Percentiles rank a stretch among this genome's conserved stretches.
Conservation (phyloP, 1,140 invertebrate species). For the Drosophila bipectinata region DNA sequence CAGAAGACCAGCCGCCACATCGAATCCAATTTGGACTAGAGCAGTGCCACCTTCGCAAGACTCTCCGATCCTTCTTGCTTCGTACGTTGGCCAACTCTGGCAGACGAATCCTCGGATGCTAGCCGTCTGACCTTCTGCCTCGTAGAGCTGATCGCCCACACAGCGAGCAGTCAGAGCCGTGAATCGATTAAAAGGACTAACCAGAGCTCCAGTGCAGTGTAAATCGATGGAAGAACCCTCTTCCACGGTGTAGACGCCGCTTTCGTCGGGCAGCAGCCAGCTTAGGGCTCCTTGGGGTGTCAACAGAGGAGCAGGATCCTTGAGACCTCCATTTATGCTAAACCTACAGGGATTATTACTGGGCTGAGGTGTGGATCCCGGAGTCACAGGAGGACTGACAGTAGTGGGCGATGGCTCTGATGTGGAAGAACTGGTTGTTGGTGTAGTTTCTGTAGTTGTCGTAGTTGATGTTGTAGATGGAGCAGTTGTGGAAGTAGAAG, state of each 20-base stretch:
- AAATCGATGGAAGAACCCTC: conserved; percentile 58
- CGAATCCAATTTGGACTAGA: conserved; percentile 67
- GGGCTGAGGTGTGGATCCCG: conserved; percentile 13
- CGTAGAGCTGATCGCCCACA: conserved; percentile 43
- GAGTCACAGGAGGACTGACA: conserved; percentile 12
- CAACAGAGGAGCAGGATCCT: conserved; percentile 69
- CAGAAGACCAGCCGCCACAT: conserved; percentile 58
- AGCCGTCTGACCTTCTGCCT: conserved; percentile 35
- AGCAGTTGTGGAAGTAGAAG: conserved; percentile 6
- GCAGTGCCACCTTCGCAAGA: conserved; percentile 60
- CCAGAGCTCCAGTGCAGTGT: conserved; percentile 60
- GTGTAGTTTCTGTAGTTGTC: neutral
- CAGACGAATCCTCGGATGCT: conserved; percentile 63
- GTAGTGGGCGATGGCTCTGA: conserved; percentile 1
- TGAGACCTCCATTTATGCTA: conserved; percentile 58
- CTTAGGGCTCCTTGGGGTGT: conserved; percentile 51
- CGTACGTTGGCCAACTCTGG: conserved; percentile 61
- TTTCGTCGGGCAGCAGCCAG: conserved; percentile 55
- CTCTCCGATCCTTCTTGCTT: conserved; percentile 50
- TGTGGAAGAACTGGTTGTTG: conserved; percentile 8
- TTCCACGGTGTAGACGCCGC: conserved; percentile 45
- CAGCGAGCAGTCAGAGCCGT: conserved; percentile 60
- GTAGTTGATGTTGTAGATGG: neutral
- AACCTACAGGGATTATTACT: conserved; percentile 55
- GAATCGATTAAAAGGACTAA: conserved; percentile 50